phyloP scores from a whole-genome alignment of 2,888 invertebrate species.

The Caradrina kadenii region DNA sequence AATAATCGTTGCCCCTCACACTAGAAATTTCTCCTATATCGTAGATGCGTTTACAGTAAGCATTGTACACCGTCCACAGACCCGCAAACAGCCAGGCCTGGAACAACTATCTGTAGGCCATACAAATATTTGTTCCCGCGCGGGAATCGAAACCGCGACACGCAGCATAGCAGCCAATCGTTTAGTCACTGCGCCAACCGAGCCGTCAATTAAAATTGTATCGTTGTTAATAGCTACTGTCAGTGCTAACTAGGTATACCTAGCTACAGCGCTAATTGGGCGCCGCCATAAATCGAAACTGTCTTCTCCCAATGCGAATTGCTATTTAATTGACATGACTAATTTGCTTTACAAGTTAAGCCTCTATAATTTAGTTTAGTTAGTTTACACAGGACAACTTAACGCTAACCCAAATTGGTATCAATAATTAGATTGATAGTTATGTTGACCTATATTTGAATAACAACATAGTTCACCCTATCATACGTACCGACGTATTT shows the following conservation, averaged over 20 bases:
- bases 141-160: too few species aligned
- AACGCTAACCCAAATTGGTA: conserved; percentile 22
- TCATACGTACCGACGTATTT: not conserved
- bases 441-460: not conserved
- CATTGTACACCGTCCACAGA: too few species aligned
- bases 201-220: conserved; percentile 22
- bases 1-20: too few species aligned
- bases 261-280: conserved; percentile 24
- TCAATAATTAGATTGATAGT: conserved; percentile 3
- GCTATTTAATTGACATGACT: conserved; percentile 28
- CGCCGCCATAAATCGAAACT: conserved; percentile 14
- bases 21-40: too few species aligned
- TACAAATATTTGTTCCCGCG: too few species aligned
- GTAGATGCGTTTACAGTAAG: too few species aligned
- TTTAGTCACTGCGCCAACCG: too few species aligned
- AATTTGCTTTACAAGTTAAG: conserved; percentile 31
- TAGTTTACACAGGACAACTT: conserved; percentile 16
- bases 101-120: too few species aligned
- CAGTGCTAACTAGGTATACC: conserved; percentile 4
- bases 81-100: too few species aligned
- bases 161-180: too few species aligned
- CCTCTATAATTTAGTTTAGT: conserved; percentile 21
- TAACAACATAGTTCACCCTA: not conserved
- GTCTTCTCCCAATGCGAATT: conserved; percentile 12
- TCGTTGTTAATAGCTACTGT: conserved; percentile 12